Percentiles rank a stretch among this genome's conserved stretches.
These are phyloP conservation scores for Oenanthe oenanthe DNA, from an alignment of 2,113 vertebrate genomes.

Conservation along the genomic window DNA sequence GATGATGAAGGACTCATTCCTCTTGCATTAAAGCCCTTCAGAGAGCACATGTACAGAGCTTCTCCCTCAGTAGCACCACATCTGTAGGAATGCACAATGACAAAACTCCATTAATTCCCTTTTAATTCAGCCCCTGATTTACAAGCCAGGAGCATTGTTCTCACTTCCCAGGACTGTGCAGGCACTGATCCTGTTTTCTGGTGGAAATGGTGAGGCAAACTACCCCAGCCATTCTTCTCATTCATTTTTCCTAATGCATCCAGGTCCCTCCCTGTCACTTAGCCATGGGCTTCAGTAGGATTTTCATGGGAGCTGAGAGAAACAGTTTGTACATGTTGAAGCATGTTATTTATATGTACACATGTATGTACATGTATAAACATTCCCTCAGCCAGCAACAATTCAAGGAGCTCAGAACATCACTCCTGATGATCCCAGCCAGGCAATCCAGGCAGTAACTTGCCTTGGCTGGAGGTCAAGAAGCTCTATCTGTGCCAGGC, in stretches of 20 bases:
- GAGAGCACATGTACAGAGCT: not conserved
- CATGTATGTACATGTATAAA: rapidly evolving
- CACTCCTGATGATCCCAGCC: not conserved
- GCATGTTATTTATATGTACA: not conserved
- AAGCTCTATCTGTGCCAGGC: not conserved
- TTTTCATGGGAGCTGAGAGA: not conserved
- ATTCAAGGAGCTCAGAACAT: not conserved
- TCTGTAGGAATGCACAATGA: not conserved
- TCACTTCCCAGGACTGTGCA: not conserved
- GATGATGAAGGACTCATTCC: not conserved
- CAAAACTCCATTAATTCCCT: not conserved
- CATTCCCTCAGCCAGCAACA: not conserved
- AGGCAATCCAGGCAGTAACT: not conserved
- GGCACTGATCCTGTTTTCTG: not conserved
- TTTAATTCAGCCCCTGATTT: not conserved
- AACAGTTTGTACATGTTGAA: not conserved
- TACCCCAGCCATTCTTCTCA: not conserved
- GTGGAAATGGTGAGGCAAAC: not conserved
- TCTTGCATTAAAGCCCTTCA: not conserved
- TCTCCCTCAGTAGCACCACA: not conserved
- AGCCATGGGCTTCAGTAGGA: not conserved
- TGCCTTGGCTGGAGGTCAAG: not conserved
- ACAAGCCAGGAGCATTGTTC: not conserved
- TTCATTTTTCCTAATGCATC: not conserved
- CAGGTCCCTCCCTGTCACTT: not conserved